Evolutionary conservation across 2,797 vertebrate genomes (phyloP).

Genomic region (Peromyscus attwateri): DNA sequence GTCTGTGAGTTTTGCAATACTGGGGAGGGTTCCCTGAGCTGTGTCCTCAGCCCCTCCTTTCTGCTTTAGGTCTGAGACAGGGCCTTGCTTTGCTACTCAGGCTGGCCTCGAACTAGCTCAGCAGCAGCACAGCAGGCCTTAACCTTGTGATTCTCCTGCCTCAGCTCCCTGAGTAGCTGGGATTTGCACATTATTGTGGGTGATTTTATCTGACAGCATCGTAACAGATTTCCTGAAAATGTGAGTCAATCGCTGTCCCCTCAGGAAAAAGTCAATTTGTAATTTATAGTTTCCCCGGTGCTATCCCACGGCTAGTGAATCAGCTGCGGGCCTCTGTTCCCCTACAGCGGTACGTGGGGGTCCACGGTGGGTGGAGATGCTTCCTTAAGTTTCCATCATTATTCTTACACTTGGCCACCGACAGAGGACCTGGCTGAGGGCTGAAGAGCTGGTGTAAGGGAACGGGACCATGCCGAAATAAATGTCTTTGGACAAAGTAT

Average conservation of each 20-base stretch:
- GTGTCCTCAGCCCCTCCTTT: background rate
- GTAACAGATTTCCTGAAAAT: background rate
- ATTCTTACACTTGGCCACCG: background rate
- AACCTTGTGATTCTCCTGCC: background rate
- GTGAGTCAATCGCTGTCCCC: background rate
- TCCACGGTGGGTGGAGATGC: background rate
- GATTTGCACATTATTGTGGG: background rate
- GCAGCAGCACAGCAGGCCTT: too few relatives aligned
- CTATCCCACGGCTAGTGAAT: background rate
- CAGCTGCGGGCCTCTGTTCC: background rate
- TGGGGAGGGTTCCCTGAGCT: background rate
- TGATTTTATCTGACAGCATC: constrained; percentile 24
- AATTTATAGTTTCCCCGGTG: background rate
- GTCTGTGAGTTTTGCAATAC: background rate
- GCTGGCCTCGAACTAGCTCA: background rate
- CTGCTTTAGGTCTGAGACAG: background rate
- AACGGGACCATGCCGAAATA: background rate
- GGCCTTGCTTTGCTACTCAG: background rate
- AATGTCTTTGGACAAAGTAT: background rate
- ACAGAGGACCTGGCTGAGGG: background rate
- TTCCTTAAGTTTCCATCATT: background rate
- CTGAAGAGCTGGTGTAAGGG: background rate
- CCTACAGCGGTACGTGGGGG: background rate
- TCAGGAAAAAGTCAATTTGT: constrained; percentile 56
- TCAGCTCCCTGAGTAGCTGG: background rate